Evolutionary conservation across 2,113 vertebrate species (phyloP), one percentile per base, ranked within the genome.

Genomic region (Tetrao urogallus): DNA sequence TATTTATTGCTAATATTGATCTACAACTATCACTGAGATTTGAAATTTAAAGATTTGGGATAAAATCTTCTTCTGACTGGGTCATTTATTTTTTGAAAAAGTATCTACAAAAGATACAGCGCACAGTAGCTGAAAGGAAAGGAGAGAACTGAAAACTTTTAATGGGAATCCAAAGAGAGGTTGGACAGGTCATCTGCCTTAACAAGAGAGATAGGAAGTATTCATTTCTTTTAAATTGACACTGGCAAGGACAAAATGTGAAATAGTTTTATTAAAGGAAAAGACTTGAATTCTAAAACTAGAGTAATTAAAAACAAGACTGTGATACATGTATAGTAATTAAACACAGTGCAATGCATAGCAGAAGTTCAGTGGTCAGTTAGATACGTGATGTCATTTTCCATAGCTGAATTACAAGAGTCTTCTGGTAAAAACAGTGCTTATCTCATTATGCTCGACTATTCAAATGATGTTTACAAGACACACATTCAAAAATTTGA

Each of bases 151-250:
- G 85, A 92, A 97, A 95, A 96, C 75, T 97, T 97, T 94, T 97
- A 97, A 97, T 96, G 40, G 96, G 95, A 92, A 94, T 91, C 89
- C 93, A 95, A 95, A 83, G 93, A 88, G 85, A 94, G 95, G 94
- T 96, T 94, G 93, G 89, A 91, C 76, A 92, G 95, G 95, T 94
- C 93, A 95, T 85, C 89, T 94, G 61, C 82, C 88, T 94, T 97
- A 96, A 95, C 94, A 95, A 95, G 96, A 90, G 52, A 89, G 87
- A 94, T 86, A 94, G 95, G 95, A 94, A 94, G 82, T 57, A 92
- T 94, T 94, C 94, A 86, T 92, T 94, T 82, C 89, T 96, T 97
- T 96, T 91, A 94, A 95, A 90, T 87, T 88, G 87, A 92, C 89
- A 94, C 88, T 94, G 93, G 43, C 79, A 95, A 96, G 94, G 93